Base-by-base conservation (phyloP, 2,797 vertebrate genomes). In the Lates japonicus region DNA sequence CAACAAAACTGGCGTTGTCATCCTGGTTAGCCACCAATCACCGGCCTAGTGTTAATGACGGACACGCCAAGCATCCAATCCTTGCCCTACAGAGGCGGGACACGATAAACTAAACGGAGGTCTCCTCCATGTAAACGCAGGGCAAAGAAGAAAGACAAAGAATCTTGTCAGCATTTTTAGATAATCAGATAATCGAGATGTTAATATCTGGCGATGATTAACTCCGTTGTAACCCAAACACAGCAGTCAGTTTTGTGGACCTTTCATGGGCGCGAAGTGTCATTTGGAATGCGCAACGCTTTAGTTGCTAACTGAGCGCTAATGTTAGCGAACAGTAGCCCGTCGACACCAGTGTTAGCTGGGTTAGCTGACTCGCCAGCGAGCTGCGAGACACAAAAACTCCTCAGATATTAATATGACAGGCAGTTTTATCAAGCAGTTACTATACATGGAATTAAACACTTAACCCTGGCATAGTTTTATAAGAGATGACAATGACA, bases 61-160 rank as follows among this genome's bases (percentile, higher is more conserved):
- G 93, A 92, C 93, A 90, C 4, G 46, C 49, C 29, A 6, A 59
- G 1, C 46, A 64, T 59, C 94, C 93, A 95, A 93, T 91, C 93
- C 63, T 6, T n/a, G 85, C 39, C 39, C 52, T 25, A 4, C 69
- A 67, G 68, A 85, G 93, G 95, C 83, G 94, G 95, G 88, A 12
- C 90, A 80, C 35, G 70, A 68, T 49, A 68, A 76, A 88, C 90
- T 88, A 92, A 89, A 92, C 90, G 92, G 89, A 90, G 90, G 87
- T 78, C 78, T 90, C 77, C 86, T 92, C 88, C 89, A 90, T 93
- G 94, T 94, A 92, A 93, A 94, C 91, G 91, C 92, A 94, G 86
- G 87, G 87, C 90, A 81, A 89, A 90, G 64, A 85, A 88, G 81
- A 94, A 94, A 95, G 94, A 95, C 94, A 95, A 95, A 94, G 93